phyloP scores from a whole-genome alignment of 1,140 invertebrate species.

The Manduca sexta region DNA sequence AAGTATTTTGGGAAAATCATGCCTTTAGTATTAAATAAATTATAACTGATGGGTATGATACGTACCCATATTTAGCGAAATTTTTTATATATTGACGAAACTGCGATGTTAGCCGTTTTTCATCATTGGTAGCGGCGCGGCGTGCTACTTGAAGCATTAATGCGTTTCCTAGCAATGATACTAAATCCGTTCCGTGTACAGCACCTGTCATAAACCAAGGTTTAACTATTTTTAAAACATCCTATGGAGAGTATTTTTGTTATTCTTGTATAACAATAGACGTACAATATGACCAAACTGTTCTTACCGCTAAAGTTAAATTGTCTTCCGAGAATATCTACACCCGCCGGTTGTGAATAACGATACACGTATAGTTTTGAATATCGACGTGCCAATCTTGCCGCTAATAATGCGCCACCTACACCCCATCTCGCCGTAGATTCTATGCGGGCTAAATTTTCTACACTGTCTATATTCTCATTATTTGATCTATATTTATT shows the following conservation, averaged over 20 bases:
- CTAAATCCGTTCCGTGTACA: slow-evolving; percentile 77
- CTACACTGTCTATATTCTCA: slow-evolving; percentile 33
- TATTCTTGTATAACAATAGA: too few relatives aligned
- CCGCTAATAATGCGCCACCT: slow-evolving; percentile 57
- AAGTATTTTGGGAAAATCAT: too few relatives aligned
- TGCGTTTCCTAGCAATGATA: slow-evolving; percentile 78
- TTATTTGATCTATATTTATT: slow-evolving; percentile 28
- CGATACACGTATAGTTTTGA: slow-evolving; percentile 57
- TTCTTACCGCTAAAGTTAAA: slow-evolving; percentile 58
- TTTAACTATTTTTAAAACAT: too few relatives aligned
- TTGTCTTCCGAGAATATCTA: slow-evolving; percentile 61
- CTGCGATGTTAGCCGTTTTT: slow-evolving; percentile 74
- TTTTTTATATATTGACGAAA: slow-evolving; percentile 75
- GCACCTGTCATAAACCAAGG: slow-evolving; percentile 69
- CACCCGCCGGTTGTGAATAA: slow-evolving; percentile 46
- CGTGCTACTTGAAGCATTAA: slow-evolving; percentile 76
- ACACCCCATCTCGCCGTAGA: slow-evolving; percentile 63
- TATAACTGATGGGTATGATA: not conserved
- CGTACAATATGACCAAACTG: too few relatives aligned
- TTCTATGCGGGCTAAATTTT: slow-evolving; percentile 56
- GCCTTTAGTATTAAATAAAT: too few relatives aligned
- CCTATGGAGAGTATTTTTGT: too few relatives aligned
- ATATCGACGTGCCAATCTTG: slow-evolving; percentile 49
- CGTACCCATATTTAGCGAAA: slow-evolving; percentile 77
- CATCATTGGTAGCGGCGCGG: slow-evolving; percentile 71